These are phyloP conservation scores for Chrysaora quinquecirrha DNA, from an alignment of 30 jellyfish, hydroid and myxozoan genomes.

Conservation along the genomic window DNA sequence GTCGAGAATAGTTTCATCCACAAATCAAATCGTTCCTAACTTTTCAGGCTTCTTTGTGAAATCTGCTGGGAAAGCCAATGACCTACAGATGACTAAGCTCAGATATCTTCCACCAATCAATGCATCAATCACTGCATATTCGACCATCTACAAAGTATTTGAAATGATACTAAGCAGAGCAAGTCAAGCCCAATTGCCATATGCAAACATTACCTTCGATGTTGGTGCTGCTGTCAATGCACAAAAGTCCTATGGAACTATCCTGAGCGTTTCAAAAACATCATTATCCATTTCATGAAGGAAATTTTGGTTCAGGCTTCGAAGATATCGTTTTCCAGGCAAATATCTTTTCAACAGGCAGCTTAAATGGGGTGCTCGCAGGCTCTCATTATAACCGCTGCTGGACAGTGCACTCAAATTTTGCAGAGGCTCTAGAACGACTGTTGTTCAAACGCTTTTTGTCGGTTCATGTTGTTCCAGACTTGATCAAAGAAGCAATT, in stretches of 20 bases:
- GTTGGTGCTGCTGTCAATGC: slow-evolving; percentile 60
- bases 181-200: background rate
- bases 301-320: slow-evolving; percentile 63
- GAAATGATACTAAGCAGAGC: slow-evolving; percentile 8
- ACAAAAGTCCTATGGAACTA: slow-evolving; percentile 52
- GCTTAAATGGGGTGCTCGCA: slow-evolving; percentile 60
- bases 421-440: slow-evolving; percentile 41
- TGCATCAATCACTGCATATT: slow-evolving; percentile 43
- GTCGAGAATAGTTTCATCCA: slow-evolving; percentile 4
- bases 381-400: slow-evolving; percentile 60
- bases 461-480: slow-evolving; percentile 7
- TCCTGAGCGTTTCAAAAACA: slow-evolving; percentile 27
- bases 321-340: slow-evolving; percentile 56
- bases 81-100: slow-evolving; percentile 13
- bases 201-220: slow-evolving; percentile 40
- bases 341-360: slow-evolving; percentile 26
- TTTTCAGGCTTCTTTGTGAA: slow-evolving; percentile 24
- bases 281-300: slow-evolving; percentile 68
- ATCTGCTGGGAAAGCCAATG: slow-evolving; percentile 8
- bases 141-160: slow-evolving; percentile 17
- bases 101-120: slow-evolving; percentile 58
- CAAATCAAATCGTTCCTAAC: slow-evolving; percentile 26
- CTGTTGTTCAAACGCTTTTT: slow-evolving; percentile 36
- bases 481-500: slow-evolving; percentile 10
- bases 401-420: slow-evolving; percentile 47